phyloP scores from a whole-genome alignment of 2,888 invertebrate genomes.

The Tiliacea aurago region DNA sequence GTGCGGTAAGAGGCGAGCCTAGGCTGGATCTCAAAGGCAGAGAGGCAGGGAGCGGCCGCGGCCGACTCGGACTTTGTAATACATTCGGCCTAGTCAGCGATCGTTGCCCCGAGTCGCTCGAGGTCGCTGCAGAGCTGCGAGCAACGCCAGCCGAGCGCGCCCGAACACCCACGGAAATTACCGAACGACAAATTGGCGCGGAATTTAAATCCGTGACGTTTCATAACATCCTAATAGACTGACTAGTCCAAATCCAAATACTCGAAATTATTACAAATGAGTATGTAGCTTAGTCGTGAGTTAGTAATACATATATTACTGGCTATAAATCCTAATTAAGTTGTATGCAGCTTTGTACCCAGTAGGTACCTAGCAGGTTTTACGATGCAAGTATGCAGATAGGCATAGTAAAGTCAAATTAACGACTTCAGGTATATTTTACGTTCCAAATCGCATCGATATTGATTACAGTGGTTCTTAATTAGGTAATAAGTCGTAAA shows the following conservation, averaged over 20 bases:
- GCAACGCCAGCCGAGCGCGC: slow-evolving; percentile 69
- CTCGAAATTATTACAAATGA: neutral
- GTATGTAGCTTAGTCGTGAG: neutral
- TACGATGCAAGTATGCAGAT: slow-evolving; percentile 13
- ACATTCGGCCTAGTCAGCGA: slow-evolving; percentile 90
- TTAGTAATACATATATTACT: neutral
- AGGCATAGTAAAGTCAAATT: neutral
- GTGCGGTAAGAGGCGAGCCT: slow-evolving; percentile 87
- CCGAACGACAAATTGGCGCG: slow-evolving; percentile 75
- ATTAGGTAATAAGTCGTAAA: slow-evolving; percentile 42
- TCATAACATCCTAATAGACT: slow-evolving; percentile 37
- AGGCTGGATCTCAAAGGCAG: slow-evolving; percentile 88
- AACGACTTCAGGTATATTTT: slow-evolving; percentile 6
- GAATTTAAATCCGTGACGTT: slow-evolving; percentile 68
- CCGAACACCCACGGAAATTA: slow-evolving; percentile 82
- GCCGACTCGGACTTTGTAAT: slow-evolving; percentile 89
- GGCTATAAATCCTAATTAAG: slow-evolving; percentile 1
- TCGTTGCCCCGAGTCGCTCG: slow-evolving; percentile 87
- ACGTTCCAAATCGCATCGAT: slow-evolving; percentile 18
- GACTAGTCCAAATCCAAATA: slow-evolving; percentile 15
- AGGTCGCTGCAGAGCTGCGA: slow-evolving; percentile 79
- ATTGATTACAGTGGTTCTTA: slow-evolving; percentile 33
- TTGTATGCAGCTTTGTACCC: slow-evolving; percentile 5
- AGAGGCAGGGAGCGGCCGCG: slow-evolving; percentile 88
- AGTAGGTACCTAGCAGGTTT: neutral